A percentile compares a stretch with the other conserved stretches of the same genome.
Evolutionary conservation across 2,888 invertebrate genomes (phyloP).

Genomic region (Timema podura): DNA sequence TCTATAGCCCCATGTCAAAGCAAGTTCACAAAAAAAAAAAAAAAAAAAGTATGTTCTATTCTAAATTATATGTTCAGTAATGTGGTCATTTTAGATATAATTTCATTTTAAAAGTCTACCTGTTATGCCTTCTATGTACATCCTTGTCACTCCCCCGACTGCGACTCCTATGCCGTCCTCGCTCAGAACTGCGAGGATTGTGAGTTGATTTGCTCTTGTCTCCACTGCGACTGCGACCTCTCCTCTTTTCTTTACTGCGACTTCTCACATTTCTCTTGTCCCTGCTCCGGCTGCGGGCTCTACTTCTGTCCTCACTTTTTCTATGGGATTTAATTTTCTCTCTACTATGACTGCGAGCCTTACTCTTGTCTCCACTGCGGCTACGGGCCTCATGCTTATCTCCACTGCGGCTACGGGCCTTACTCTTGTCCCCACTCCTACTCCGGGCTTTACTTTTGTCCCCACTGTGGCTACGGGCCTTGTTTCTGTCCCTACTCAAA

Average conservation of each 20-base stretch:
- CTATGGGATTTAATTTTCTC: slow-evolving; percentile 4
- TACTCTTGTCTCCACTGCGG: slow-evolving; percentile 15
- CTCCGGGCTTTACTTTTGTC: slow-evolving; percentile 31
- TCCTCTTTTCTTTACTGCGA: slow-evolving; percentile 19
- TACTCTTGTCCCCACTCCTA: slow-evolving; percentile 19
- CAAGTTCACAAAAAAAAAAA: too few species aligned
- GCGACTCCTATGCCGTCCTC: too few species aligned
- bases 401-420: slow-evolving; percentile 18
- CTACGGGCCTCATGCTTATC: slow-evolving; percentile 15
- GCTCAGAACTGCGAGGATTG: too few species aligned
- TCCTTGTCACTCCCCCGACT: too few species aligned
- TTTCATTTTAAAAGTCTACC: too few species aligned
- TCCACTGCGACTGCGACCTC: slow-evolving; percentile 20
- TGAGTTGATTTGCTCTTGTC: slow-evolving; percentile 13
- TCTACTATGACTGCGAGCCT: slow-evolving; percentile 11
- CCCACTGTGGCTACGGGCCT: slow-evolving; percentile 25
- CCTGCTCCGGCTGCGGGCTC: slow-evolving; percentile 3
- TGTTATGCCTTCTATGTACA: too few species aligned
- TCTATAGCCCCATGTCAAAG: too few species aligned
- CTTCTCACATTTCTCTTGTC: slow-evolving; percentile 19
- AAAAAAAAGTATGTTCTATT: too few species aligned
- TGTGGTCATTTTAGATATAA: too few species aligned
- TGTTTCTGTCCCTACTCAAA: slow-evolving; percentile 36
- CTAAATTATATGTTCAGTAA: too few species aligned
- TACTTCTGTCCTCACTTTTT: slow-evolving; percentile 4